Base-by-base conservation (phyloP, 2,113 vertebrate genomes). In the Hassar affinis region DNA sequence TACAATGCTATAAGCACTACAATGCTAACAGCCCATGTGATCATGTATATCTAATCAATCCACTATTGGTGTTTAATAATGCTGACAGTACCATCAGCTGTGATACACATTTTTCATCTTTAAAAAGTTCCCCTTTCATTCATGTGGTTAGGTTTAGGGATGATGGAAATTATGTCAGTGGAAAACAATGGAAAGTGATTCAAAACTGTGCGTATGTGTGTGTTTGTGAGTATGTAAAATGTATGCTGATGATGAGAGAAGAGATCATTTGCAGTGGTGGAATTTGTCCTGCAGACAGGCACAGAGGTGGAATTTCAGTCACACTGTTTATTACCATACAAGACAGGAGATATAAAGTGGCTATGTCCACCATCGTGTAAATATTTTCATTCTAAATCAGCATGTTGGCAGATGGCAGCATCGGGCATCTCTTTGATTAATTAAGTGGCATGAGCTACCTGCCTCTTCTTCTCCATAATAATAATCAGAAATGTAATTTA, bases 351-450 rank as follows among this genome's bases (percentile, higher is more conserved):
- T 85, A 84, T 68, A 89, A 62, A 86, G 77, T 84, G 86, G 87
- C 82, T 47, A 38, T 49, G 45, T 85, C 80, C 87, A 85, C 80
- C 35, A 66, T 54, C 62, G 85, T 88, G 84, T 88, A 88, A 87
- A 89, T 87, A 89, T 88, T 89, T 85, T 80, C 74, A 89, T 86
- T 89, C 76, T 54, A 85, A 89, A 89, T 88, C 84, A 89, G 84
- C 47, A 77, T 72, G 30, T 72, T 66, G 77, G 80, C 52, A 76
- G 86, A 85, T 59, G 47, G 78, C 20, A 30, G 78, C 30, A 8
- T 75, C 17, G 49, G 82, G 51, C 54, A 20, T 61, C 22, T 57
- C 71, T 66, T 81, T 86, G 85, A 88, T 86, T 72, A 87, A 84
- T 78, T 83, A 83, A 64, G 35, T 38, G 49, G 52, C 47, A 80